A percentile compares a stretch with the other conserved stretches of the same genome.
Conservation (phyloP, 1,140 invertebrate species). For the Meteorus sp. region DNA sequence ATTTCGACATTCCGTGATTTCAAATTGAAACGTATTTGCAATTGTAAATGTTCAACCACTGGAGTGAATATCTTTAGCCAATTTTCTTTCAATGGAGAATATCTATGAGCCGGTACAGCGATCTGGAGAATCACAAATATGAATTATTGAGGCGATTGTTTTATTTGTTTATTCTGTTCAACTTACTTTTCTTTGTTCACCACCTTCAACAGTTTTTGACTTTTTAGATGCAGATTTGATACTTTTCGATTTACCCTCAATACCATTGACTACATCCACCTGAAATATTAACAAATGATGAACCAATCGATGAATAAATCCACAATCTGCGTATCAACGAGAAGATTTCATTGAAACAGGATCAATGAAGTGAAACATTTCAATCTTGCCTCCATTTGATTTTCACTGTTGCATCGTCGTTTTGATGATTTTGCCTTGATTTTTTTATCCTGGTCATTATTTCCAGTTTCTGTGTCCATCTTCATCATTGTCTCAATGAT, state of each 20-base stretch:
- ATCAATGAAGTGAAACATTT: slow-evolving; percentile 28
- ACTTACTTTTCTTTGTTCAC: slow-evolving; percentile 63
- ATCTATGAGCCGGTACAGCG: slow-evolving; percentile 75
- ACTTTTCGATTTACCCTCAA: slow-evolving; percentile 62
- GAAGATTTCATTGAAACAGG: not conserved
- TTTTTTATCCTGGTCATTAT: not conserved
- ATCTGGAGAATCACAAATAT: slow-evolving; percentile 56
- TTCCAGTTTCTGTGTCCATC: not conserved
- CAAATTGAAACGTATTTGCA: slow-evolving; percentile 94
- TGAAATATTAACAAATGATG: slow-evolving; percentile 32
- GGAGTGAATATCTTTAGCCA: slow-evolving; percentile 98
- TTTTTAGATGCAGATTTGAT: slow-evolving; percentile 60
- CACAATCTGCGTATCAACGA: not conserved
- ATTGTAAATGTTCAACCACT: slow-evolving; percentile 90
- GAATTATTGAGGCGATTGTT: not conserved
- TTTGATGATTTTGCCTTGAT: slow-evolving; percentile 26
- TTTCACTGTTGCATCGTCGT: slow-evolving; percentile 32
- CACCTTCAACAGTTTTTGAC: slow-evolving; percentile 51
- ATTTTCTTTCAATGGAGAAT: slow-evolving; percentile 91
- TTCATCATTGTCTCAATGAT: slow-evolving; percentile 37
- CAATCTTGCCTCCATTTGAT: slow-evolving; percentile 41
- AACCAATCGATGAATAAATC: not conserved
- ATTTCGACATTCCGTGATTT: slow-evolving; percentile 91
- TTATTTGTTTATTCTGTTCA: not conserved
- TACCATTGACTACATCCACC: slow-evolving; percentile 67